phyloP scores from a whole-genome alignment of 1,140 invertebrate species.

The Bombus sylvicola region DNA sequence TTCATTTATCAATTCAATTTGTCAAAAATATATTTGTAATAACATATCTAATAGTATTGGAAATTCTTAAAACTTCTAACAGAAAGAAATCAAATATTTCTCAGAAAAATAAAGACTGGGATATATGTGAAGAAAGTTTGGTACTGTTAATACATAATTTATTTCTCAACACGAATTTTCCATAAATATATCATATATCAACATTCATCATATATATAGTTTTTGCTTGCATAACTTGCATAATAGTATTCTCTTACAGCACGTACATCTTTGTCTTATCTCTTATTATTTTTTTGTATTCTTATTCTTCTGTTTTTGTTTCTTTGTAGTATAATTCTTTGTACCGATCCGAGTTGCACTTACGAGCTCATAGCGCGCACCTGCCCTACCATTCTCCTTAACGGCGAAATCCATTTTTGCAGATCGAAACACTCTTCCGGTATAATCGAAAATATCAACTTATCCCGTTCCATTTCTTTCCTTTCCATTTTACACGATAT shows the following conservation, averaged over 20 bases:
- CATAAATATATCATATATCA: constrained; percentile 79
- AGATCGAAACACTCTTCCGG: constrained; percentile 46
- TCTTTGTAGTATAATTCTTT: constrained; percentile 65
- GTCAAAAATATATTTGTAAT: too few relatives aligned
- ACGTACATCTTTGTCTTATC: constrained; percentile 49
- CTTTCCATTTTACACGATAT: constrained; percentile 52
- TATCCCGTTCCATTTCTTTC: not conserved
- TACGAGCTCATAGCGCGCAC: constrained; percentile 54
- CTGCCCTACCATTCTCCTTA: constrained; percentile 11
- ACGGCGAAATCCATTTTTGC: constrained; percentile 63
- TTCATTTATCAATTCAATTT: too few relatives aligned
- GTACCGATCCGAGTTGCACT: constrained; percentile 62
- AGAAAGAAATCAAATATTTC: too few relatives aligned
- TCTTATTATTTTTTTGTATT: constrained; percentile 31
- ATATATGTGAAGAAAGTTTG: not conserved
- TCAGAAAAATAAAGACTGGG: too few relatives aligned
- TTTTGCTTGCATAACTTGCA: constrained; percentile 55
- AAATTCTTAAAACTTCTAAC: not conserved
- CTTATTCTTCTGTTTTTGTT: constrained; percentile 2
- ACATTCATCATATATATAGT: constrained; percentile 73
- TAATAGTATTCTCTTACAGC: constrained; percentile 64
- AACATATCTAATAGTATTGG: too few relatives aligned
- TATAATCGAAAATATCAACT: not conserved
- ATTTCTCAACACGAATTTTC: constrained; percentile 78
- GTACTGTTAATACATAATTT: constrained; percentile 74